Percentiles rank a stretch among this genome's conserved stretches.
Conservation (phyloP, 92 coral and sea anemone genomes). For the Hydrozoanthus gracilis region DNA sequence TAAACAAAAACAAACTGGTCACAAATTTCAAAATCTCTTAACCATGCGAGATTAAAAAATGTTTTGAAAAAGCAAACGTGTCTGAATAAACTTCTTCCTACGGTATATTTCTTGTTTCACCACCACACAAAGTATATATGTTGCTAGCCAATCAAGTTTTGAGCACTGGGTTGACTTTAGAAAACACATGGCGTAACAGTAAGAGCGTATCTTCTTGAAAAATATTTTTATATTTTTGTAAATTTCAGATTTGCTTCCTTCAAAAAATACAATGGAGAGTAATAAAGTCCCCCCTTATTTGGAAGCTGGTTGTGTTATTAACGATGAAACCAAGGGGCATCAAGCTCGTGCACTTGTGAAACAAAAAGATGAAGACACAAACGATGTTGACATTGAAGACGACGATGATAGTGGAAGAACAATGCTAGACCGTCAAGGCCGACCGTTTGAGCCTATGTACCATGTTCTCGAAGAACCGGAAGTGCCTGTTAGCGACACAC, state of each 20-base stretch:
- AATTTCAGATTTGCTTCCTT: not conserved
- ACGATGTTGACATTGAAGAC: not conserved
- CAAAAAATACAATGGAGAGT: not conserved
- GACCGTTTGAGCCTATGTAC: constrained; percentile 31
- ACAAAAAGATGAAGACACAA: not conserved
- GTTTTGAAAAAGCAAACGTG: too few species aligned
- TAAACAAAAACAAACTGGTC: too few species aligned
- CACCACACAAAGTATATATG: too few species aligned
- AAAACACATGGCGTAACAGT: too few species aligned
- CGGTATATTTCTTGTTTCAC: too few species aligned
- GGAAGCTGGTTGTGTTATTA: constrained; percentile 36
- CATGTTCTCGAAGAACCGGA: constrained; percentile 30
- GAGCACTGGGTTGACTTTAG: too few species aligned
- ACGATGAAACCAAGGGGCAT: not conserved
- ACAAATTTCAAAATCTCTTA: too few species aligned
- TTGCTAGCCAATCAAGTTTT: too few species aligned
- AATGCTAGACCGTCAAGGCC: constrained; percentile 23
- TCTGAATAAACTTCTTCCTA: too few species aligned
- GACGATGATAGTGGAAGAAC: constrained; percentile 26
- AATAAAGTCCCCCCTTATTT: constrained; percentile 14
- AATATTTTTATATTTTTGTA: too few species aligned
- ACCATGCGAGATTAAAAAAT: too few species aligned
- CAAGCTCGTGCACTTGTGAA: not conserved
- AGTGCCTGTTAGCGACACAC: constrained; percentile 27
- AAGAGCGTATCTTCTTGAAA: not conserved